Evolutionary conservation across 2,797 vertebrate species (phyloP), one percentile per base, ranked within the genome.

Genomic region (Ptychadena robeensis): DNA sequence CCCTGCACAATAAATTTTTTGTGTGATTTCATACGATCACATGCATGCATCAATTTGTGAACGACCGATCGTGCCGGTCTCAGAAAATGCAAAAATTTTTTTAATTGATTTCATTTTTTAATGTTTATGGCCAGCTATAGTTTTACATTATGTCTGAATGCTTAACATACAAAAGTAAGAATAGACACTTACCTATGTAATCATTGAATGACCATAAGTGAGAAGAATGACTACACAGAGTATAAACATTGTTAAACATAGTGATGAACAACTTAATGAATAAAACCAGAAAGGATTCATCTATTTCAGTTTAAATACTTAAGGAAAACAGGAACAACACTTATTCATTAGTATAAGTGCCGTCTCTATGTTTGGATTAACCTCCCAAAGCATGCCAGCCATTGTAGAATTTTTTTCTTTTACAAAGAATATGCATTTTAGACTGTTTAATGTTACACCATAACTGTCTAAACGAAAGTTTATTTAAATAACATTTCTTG

Each of bases 401-500:
- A 25, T 80, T 27, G 11, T 40, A 59, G 27, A 15, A 63, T 71
- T 11, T 61, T 61, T 63, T 63, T 63, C 1, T 59, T 48, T 22
- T 18, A 25, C 15, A 78, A 30, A 67, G 64, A 67, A 32, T 35
- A 34, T 57, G 15, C 73, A 67, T 77, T 77, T 34, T 66, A 77
- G 74, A 32, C 38, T 64, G 68, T 63, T 71, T 72, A 72, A 65
- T 28, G 71, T 64, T 40, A 65, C 68, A 72, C 59, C 18, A 80
- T 30, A 72, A 32, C 79, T 65, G 79, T 80, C 69, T 40, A 63
- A 64, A 44, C 44, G 30, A 80, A 30, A 63, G 11, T 12, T 2
- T 72, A 59, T 64, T 72, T 80, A 72, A 64, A 80, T 64, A 80
- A 44, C 57, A 72, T 57, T 72, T 59, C n/a, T 63, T 80, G 31